Percentiles rank a stretch among this genome's conserved stretches.
Conservation (phyloP, 2,113 vertebrate genomes). For the Podocnemis expansa region DNA sequence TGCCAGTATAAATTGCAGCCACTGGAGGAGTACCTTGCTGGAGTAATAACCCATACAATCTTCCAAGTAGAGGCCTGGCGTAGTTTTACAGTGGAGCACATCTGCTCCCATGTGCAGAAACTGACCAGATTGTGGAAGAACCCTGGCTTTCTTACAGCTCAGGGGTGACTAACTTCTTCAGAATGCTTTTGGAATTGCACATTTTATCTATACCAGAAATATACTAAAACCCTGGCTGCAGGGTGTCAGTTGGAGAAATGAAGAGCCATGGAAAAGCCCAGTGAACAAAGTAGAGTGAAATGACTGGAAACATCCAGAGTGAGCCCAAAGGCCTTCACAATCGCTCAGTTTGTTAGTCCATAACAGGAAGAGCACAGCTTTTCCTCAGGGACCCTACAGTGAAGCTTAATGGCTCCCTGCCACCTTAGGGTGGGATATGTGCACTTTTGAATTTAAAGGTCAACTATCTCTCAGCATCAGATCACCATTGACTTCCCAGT, state of each 20-base stretch:
- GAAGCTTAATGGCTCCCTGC: background rate
- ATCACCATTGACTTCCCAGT: conserved; percentile 14
- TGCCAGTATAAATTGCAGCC: background rate
- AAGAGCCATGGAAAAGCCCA: background rate
- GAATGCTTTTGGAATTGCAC: background rate
- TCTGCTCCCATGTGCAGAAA: too few species aligned
- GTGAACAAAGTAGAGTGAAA: background rate
- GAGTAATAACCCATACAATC: too few species aligned
- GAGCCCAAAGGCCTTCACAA: background rate
- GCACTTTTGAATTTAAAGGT: background rate
- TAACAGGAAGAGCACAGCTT: background rate
- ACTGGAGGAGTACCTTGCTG: background rate
- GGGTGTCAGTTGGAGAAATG: background rate
- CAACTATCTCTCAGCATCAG: conserved; percentile 4
- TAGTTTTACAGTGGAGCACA: too few species aligned
- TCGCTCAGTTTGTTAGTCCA: background rate
- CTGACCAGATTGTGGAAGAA: too few species aligned
- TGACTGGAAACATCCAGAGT: background rate
- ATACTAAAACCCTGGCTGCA: background rate
- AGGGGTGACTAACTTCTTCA: background rate
- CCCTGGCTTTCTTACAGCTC: too few species aligned
- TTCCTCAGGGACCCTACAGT: background rate
- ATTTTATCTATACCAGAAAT: background rate
- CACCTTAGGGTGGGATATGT: background rate
- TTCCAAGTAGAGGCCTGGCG: background rate